A percentile compares a stretch with the other conserved stretches of the same genome.
These are phyloP conservation scores for Artemia franciscana DNA, from an alignment of 1,140 invertebrate species.

Conservation along the genomic window DNA sequence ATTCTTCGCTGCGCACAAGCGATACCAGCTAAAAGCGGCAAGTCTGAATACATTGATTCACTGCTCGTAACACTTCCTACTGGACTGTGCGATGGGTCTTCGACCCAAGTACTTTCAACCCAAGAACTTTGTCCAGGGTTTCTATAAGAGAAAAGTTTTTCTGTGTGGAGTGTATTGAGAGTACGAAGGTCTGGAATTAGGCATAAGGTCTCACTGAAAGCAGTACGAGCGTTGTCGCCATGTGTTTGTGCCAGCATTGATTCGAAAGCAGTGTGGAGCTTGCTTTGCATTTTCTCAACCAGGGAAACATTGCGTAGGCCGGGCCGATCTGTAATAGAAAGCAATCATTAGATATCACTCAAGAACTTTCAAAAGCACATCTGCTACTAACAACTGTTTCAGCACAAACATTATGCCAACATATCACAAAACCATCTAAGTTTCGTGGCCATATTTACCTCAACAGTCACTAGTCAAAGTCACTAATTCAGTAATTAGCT, in stretches of 20 bases:
- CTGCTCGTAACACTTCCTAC: constrained; percentile 62
- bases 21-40: constrained; percentile 18
- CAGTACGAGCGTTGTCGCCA: constrained; percentile 38
- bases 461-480: too few species aligned
- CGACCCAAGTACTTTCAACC: constrained; percentile 21
- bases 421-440: too few species aligned
- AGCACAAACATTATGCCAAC: too few species aligned
- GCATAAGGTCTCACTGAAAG: constrained; percentile 60
- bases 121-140: constrained; percentile 51
- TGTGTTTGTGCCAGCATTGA: constrained; percentile 58
- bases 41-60: constrained; percentile 44
- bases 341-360: too few species aligned
- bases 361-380: too few species aligned
- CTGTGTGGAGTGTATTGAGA: constrained; percentile 81
- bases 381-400: too few species aligned
- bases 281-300: constrained; percentile 73
- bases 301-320: constrained; percentile 74
- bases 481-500: too few species aligned
- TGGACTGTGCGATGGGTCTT: constrained; percentile 55
- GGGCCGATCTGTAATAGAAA: constrained; percentile 39
- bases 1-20: constrained; percentile 28
- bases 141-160: constrained; percentile 78
- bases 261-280: constrained; percentile 58
- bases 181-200: constrained; percentile 86
- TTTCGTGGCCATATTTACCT: too few species aligned